Conservation (phyloP, 2,113 vertebrate genomes). For the Morphnarchus princeps region DNA sequence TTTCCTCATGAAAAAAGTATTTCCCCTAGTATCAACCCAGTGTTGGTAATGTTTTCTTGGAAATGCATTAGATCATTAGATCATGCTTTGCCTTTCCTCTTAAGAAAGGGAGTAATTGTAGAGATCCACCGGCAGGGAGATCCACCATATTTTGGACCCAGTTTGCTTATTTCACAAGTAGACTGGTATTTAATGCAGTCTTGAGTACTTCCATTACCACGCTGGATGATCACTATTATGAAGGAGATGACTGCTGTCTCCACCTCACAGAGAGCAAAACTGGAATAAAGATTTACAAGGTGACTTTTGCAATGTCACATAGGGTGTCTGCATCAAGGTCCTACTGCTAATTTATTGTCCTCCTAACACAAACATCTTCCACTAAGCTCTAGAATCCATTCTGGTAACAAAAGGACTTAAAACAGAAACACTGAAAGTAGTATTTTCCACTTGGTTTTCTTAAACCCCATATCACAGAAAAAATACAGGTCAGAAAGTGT, state of each 20-base stretch:
- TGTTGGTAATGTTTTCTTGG: not conserved
- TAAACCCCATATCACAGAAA: not conserved
- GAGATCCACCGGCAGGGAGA: not conserved
- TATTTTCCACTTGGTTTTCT: not conserved
- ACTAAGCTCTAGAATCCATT: not conserved
- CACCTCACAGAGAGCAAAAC: not conserved
- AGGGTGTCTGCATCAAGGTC: not conserved
- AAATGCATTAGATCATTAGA: not conserved
- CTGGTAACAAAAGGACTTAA: not conserved
- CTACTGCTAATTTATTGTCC: not conserved
- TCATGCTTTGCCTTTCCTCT: not conserved
- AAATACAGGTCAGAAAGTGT: not conserved
- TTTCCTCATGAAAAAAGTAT: not conserved
- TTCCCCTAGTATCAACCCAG: not conserved
- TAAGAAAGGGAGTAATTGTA: not conserved
- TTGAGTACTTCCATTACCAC: not conserved
- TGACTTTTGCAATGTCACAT: not conserved
- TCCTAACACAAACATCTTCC: not conserved
- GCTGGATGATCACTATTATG: not conserved
- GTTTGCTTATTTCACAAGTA: not conserved
- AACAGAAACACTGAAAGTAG: not conserved
- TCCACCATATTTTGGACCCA: not conserved
- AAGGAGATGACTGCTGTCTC: not conserved
- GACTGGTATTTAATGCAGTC: not conserved
- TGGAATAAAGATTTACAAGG: not conserved